Evolutionary conservation across 2,888 invertebrate genomes (phyloP), one percentile per base, ranked within the genome.

Genomic region (Criorhina ranunculi): DNA sequence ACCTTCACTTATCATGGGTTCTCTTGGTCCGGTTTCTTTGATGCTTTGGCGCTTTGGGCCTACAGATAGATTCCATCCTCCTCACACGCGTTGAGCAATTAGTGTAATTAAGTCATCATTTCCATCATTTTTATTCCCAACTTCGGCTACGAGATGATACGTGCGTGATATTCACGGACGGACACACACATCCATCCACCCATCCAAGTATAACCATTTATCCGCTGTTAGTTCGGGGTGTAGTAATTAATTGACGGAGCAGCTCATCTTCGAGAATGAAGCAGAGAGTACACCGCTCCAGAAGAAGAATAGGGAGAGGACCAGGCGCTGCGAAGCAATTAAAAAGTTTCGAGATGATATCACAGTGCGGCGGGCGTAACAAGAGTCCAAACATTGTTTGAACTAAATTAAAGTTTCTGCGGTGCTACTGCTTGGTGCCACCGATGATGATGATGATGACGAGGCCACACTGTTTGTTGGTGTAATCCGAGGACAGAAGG

Each of bases 71-170:
- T 69, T 31, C 29, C 11, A 17, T 46, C 35, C 49, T 40, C 55
- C 66, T 79, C 70, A 79, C 79, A 85, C 79, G 79, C 85, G 75
- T 75, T 79, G 73, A 70, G 85, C 85, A 85, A 85, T 85, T 85
- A 85, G 79, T 85, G 85, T 85, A 85, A 85, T 85, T 85, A 85
- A 85, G 85, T 85, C 79, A 85, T 79, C 83, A 85, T 75, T 79
- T 85, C 79, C 73, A 79, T 85, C 75, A 79, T 79, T 85, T 85
- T 75, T 79, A 75, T 85, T 72, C 77, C 60, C 70, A 67, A 73
- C 42, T 67, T 62, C 64, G 60, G 55, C 31, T 35, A 59, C 24
- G 5, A 59, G 79, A 75, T 79, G 67, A 55, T 66, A 79, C 79
- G 75, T 75, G 69, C 79, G 69, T 85, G 85, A 75, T 85, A 55